Conservation (phyloP, 2,888 invertebrate species). For the Acrobasis repandana region DNA sequence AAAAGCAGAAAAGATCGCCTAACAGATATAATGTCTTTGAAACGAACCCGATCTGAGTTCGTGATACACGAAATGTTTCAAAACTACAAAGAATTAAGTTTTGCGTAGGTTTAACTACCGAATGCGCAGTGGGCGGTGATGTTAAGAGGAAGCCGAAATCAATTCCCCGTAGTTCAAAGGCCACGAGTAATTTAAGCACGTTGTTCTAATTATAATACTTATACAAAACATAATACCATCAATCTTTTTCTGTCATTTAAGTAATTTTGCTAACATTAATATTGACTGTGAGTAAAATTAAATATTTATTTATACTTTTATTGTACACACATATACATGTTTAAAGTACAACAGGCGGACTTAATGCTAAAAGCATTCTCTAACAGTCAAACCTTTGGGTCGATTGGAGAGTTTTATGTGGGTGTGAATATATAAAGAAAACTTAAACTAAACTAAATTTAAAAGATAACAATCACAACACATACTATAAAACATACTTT, state of each 20-base stretch:
- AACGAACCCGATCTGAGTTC: constrained; percentile 8
- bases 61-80: constrained; percentile 19
- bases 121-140: constrained; percentile 17
- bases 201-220: background rate
- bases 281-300: too few relatives aligned
- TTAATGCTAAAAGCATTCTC: too few relatives aligned
- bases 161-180: constrained; percentile 10
- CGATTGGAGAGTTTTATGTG: too few relatives aligned
- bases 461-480: too few relatives aligned
- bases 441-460: too few relatives aligned
- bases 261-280: background rate
- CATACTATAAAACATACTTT: too few relatives aligned
- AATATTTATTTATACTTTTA: too few relatives aligned
- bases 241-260: constrained; percentile 10
- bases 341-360: too few relatives aligned
- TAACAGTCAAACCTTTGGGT: too few relatives aligned
- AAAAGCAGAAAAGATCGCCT: constrained; percentile 8
- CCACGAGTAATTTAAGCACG: background rate
- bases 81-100: constrained; percentile 20
- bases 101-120: constrained; percentile 23
- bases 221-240: constrained; percentile 7
- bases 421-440: too few relatives aligned
- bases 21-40: constrained; percentile 11
- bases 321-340: too few relatives aligned
- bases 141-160: constrained; percentile 9